Percentiles rank a stretch among this genome's conserved stretches.
phyloP scores from a whole-genome alignment of 2,888 invertebrate genomes.

The Drosophila limbata region DNA sequence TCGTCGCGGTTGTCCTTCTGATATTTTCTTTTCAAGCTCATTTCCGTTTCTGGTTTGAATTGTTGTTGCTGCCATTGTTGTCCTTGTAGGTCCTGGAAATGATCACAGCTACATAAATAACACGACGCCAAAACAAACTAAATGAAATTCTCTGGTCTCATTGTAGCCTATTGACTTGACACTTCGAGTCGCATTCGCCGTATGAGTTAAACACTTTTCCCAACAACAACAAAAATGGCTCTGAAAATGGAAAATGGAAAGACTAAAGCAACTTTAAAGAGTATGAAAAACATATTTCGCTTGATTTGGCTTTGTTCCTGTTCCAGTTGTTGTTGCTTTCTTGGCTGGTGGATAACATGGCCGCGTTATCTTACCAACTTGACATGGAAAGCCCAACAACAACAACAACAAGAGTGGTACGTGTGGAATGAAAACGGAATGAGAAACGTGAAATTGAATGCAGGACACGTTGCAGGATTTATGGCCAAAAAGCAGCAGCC shows the following conservation, averaged over 20 bases:
- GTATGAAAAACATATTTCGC: constrained; percentile 11
- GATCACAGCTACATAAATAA: constrained; percentile 35
- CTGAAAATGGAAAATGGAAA: neutral
- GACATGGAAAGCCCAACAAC: constrained; percentile 28
- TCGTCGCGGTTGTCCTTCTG: constrained; percentile 66
- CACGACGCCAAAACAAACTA: constrained; percentile 8
- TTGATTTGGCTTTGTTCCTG: neutral
- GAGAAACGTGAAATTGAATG: constrained; percentile 63
- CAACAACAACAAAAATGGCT: neutral
- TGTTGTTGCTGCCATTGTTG: neutral
- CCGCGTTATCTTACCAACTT: constrained; percentile 25
- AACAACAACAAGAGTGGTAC: constrained; percentile 12
- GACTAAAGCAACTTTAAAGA: neutral
- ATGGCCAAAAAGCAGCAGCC: constrained; percentile 64
- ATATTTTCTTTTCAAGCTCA: constrained; percentile 63
- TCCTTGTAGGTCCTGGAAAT: constrained; percentile 20
- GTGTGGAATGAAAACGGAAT: constrained; percentile 19
- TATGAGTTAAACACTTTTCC: constrained; percentile 1
- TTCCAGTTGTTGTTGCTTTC: neutral
- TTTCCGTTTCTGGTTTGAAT: constrained; percentile 59
- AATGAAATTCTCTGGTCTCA: constrained; percentile 3
- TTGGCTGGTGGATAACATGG: neutral
- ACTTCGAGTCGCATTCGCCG: constrained; percentile 1
- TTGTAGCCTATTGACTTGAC: constrained; percentile 9
- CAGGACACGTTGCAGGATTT: constrained; percentile 74